A percentile compares a stretch with the other conserved stretches of the same genome.
Conservation (phyloP, 2,888 invertebrate species). For the Drosophila birchii region DNA sequence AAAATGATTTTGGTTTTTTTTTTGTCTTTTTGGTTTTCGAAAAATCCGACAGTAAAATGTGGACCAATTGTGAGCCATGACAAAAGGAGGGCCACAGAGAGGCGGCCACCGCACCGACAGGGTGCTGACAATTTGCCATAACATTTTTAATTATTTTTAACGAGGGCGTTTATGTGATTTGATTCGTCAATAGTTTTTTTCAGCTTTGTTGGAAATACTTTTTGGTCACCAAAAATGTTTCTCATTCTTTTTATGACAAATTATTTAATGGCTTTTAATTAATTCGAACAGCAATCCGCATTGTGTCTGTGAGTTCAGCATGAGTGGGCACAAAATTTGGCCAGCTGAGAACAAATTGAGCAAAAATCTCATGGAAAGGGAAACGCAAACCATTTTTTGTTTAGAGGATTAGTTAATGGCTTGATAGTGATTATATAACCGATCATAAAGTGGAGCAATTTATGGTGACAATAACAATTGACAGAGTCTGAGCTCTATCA, state of each 20-base stretch:
- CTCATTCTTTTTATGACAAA: conserved; percentile 69
- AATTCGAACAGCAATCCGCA: conserved; percentile 55
- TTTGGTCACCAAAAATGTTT: conserved; percentile 44
- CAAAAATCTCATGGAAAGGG: conserved; percentile 25
- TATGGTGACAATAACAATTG: background rate
- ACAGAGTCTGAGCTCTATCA: background rate
- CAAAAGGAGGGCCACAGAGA: conserved; percentile 29
- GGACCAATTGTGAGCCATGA: conserved; percentile 69
- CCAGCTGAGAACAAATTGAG: conserved; percentile 25
- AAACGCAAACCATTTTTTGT: conserved; percentile 12
- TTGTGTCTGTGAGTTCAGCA: conserved; percentile 38
- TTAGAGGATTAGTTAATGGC: conserved; percentile 38
- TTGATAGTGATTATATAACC: conserved; percentile 23
- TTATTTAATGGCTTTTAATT: conserved; percentile 76
- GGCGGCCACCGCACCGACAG: conserved; percentile 34
- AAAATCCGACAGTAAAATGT: conserved; percentile 66
- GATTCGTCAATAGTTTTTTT: conserved; percentile 28
- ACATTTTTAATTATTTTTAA: conserved; percentile 76
- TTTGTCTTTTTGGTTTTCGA: conserved; percentile 6
- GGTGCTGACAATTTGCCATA: conserved; percentile 78
- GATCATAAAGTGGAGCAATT: conserved; percentile 17
- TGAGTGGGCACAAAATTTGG: conserved; percentile 62
- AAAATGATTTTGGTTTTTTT: conserved; percentile 68
- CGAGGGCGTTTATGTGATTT: conserved; percentile 78
- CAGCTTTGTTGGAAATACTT: too few species aligned